phyloP scores from a whole-genome alignment of 2,888 invertebrate genomes.

The Caenorhabditis macrosperma region DNA sequence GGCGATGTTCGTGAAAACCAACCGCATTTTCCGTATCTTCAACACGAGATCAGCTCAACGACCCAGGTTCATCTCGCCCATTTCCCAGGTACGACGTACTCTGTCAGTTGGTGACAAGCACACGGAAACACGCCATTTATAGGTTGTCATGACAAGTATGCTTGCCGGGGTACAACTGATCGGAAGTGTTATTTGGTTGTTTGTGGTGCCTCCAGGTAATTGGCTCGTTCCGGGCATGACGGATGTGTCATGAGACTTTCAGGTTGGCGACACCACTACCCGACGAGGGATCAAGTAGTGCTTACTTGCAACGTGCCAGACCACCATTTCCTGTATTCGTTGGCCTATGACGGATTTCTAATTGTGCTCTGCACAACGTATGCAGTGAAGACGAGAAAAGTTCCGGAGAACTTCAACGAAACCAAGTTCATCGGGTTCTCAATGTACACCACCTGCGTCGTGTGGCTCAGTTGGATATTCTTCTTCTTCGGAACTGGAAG shows the following conservation, averaged over 20 bases:
- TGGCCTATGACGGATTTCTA: slow-evolving; percentile 87
- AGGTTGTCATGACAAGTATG: slow-evolving; percentile 80
- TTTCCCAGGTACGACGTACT: slow-evolving; percentile 84
- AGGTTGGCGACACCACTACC: slow-evolving; percentile 82
- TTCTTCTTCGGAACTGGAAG: slow-evolving; percentile 89
- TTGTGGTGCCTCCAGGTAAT: slow-evolving; percentile 84
- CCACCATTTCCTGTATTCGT: slow-evolving; percentile 84
- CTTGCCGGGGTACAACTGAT: slow-evolving; percentile 86
- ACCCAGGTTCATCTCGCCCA: slow-evolving; percentile 87
- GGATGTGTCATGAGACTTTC: slow-evolving; percentile 80
- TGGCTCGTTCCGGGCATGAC: not conserved
- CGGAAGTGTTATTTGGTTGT: slow-evolving; percentile 86
- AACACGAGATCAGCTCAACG: slow-evolving; percentile 84
- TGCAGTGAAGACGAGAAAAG: slow-evolving; percentile 88
- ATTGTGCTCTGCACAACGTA: slow-evolving; percentile 88
- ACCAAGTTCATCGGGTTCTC: slow-evolving; percentile 86
- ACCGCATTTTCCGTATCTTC: slow-evolving; percentile 86
- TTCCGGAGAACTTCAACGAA: slow-evolving; percentile 85
- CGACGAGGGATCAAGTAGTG: slow-evolving; percentile 74
- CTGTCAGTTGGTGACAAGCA: slow-evolving; percentile 21
- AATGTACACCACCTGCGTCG: slow-evolving; percentile 86
- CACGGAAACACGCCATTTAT: slow-evolving; percentile 39
- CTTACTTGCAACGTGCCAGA: slow-evolving; percentile 77
- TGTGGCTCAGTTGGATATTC: slow-evolving; percentile 88
- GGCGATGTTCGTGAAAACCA: slow-evolving; percentile 87